Evolutionary conservation across 2,797 vertebrate genomes (phyloP).

Genomic region (Pseudotriccus pelzelni): DNA sequence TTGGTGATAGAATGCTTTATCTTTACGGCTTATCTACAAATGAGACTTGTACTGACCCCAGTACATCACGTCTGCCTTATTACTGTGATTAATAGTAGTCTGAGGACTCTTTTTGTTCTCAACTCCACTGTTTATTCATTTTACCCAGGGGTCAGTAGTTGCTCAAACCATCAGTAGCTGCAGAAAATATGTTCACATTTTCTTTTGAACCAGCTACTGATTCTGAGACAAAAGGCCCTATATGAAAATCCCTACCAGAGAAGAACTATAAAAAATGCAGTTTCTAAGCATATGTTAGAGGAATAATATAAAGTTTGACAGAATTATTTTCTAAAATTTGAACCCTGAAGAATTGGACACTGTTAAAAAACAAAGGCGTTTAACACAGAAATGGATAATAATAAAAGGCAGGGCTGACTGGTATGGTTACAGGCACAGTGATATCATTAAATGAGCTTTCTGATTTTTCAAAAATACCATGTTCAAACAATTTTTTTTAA

Average conservation of each 20-base stretch:
- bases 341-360: not conserved
- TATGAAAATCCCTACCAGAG: not conserved
- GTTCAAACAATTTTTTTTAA: not conserved
- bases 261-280: not conserved
- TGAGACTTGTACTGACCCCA: not conserved
- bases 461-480: not conserved
- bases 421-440: not conserved
- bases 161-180: not conserved
- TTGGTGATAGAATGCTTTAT: not conserved
- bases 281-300: not conserved
- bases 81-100: not conserved
- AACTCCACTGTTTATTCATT: slow-evolving; percentile 24
- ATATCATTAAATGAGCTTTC: not conserved
- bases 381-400: not conserved
- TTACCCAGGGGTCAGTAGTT: not conserved
- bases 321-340: not conserved
- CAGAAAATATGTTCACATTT: not conserved
- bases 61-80: not conserved
- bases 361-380: not conserved
- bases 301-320: not conserved
- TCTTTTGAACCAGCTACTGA: not conserved
- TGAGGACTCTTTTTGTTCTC: slow-evolving; percentile 26
- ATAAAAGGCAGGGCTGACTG: not conserved
- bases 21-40: not conserved
- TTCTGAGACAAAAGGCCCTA: not conserved